Base-by-base conservation (phyloP, 2,888 invertebrate genomes). In the Steinernema hermaphroditum region DNA sequence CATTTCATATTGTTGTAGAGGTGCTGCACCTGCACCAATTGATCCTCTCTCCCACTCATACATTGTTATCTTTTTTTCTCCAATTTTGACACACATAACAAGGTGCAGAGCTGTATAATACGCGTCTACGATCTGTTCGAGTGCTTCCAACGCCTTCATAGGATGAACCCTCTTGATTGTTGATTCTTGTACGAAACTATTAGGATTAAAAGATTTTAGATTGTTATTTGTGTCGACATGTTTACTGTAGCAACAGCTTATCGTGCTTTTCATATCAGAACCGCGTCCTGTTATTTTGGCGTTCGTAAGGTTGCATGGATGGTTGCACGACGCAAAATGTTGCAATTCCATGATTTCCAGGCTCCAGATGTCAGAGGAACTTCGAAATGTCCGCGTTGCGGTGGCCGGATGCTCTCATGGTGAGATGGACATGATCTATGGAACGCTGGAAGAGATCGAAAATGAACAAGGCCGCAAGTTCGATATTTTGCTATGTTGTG, bases 381-480 rank as follows among this genome's bases (percentile, higher is more conserved):
- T 69, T 16, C 32, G 1, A 29, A 19, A 62, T 62, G 62, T 77
- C 32, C 43, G 49, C 22, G 22, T 96, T 74, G 97, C 96, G 0
- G 90, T 98, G 0, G 96, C 95, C 90, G 98, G 98, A 72, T 98
- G 98, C 89, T 94, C 96, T 83, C 98, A 98, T 88, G 98, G 98
- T 1, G 96, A 97, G 87, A 89, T 99, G 76, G 96, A 98, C 84
- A 92, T 91, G 86, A 96, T 99, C 81, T 99, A 97, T 87, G 92
- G 93, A 75, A 91, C 93, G 0, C 90, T 98, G 72, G 89, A 90
- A 80, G 89, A 90, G 76, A 89, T 94, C 75, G 93, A 96, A 89
- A 90, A 91, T 79, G 89, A 90, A 80, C 91, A 92, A 81, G 90
- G 90, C 24, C 90, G 92, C 71, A 93, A 93, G 88, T 90, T 97